These are phyloP conservation scores for Sturnus vulgaris DNA, from an alignment of 2,113 vertebrate genomes.

Conservation along the genomic window DNA sequence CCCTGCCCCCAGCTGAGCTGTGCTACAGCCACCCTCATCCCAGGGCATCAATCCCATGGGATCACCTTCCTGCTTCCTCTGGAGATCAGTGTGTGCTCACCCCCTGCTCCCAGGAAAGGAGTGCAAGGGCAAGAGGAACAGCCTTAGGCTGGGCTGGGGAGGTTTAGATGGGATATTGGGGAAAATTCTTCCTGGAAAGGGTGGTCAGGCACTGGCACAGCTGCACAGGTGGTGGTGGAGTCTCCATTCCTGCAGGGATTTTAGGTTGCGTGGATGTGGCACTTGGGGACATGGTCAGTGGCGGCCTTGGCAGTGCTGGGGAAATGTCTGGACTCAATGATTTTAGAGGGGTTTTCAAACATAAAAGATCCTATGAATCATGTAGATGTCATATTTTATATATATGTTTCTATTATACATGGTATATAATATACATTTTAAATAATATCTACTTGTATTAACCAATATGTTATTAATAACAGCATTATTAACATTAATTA, in stretches of 20 bases:
- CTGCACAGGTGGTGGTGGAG: neutral
- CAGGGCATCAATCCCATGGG: neutral
- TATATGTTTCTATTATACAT: neutral
- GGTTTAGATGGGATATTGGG: accelerated
- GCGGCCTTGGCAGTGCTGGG: neutral
- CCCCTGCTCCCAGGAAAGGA: neutral
- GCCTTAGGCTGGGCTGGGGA: neutral
- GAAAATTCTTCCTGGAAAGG: neutral
- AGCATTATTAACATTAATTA: neutral
- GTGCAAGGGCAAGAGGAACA: neutral
- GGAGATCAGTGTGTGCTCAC: neutral
- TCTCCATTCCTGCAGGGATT: neutral
- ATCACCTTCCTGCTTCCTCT: neutral
- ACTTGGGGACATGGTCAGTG: neutral
- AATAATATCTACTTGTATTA: too few relatives aligned
- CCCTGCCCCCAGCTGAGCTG: neutral
- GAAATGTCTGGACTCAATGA: neutral
- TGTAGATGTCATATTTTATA: accelerated
- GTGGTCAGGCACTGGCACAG: neutral
- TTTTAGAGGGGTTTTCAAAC: neutral
- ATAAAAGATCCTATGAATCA: neutral
- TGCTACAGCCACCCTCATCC: neutral
- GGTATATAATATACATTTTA: neutral
- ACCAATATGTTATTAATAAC: too few relatives aligned
- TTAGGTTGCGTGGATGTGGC: neutral